phyloP scores from a whole-genome alignment of 2,113 vertebrate species.

The Zeus faber region DNA sequence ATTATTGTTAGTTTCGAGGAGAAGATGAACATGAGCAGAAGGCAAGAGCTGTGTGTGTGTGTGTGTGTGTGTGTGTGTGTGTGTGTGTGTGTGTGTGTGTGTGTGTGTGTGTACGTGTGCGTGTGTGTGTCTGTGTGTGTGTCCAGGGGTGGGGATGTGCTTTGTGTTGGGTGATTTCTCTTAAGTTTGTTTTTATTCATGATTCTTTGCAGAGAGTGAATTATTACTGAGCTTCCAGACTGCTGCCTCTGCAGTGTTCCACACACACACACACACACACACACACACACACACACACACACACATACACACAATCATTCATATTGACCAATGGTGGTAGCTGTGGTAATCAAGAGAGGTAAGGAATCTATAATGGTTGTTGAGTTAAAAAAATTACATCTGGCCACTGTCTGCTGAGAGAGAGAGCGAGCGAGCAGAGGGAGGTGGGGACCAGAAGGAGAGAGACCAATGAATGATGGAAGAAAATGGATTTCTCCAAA shows the following conservation, averaged over 20 bases:
- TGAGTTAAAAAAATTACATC: conserved; percentile 35
- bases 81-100: background rate
- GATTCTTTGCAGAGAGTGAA: conserved; percentile 38
- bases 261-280: conserved; percentile 13
- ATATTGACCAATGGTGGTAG: conserved; percentile 19
- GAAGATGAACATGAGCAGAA: too few relatives aligned
- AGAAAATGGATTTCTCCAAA: too few relatives aligned
- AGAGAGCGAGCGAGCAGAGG: too few relatives aligned
- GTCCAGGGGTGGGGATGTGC: too few relatives aligned
- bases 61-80: conserved; percentile 5
- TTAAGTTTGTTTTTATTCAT: conserved; percentile 52
- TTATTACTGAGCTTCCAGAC: conserved; percentile 45
- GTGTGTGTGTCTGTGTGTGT: background rate
- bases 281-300: conserved; percentile 11
- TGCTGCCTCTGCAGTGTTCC: conserved; percentile 28
- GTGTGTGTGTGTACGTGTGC: background rate
- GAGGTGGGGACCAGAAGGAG: too few relatives aligned
- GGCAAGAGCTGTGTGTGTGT: background rate
- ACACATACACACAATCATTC: conserved; percentile 17
- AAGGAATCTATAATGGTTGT: conserved; percentile 46
- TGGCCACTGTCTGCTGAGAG: conserved; percentile 23
- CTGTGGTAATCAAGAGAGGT: conserved; percentile 28
- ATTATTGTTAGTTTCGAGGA: too few relatives aligned
- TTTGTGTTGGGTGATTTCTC: conserved; percentile 36
- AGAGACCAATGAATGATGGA: conserved; percentile 27